phyloP scores from a whole-genome alignment of 2,888 invertebrate species.

The Ectemnius lituratus region DNA sequence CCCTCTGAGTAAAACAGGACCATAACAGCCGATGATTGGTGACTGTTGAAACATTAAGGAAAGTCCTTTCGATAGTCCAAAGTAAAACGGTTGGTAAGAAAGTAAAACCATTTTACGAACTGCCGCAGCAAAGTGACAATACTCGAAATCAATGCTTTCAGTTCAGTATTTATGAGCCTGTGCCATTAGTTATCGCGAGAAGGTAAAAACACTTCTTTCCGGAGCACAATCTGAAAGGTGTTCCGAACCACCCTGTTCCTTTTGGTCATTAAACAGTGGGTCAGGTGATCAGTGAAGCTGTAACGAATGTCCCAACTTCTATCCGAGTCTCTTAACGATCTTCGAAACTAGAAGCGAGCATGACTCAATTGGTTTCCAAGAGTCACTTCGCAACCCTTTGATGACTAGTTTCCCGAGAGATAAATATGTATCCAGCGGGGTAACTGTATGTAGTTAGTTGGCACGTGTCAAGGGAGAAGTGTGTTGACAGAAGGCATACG shows the following conservation, averaged over 20 bases:
- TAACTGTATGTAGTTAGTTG: no score
- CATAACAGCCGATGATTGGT: no score
- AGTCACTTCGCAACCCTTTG: no score
- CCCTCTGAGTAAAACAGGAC: no score
- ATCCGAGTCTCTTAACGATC: no score
- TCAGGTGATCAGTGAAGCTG: neutral
- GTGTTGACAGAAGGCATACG: no score
- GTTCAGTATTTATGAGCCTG: slow-evolving; percentile 50
- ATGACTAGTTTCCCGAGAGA: no score
- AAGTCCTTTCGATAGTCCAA: slow-evolving; percentile 23
- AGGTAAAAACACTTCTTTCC: slow-evolving; percentile 39
- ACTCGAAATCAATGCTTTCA: slow-evolving; percentile 30
- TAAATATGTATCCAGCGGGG: no score
- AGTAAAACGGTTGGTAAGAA: slow-evolving; percentile 15
- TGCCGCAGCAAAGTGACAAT: neutral
- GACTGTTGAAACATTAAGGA: slow-evolving; percentile 20
- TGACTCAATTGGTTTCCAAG: no score
- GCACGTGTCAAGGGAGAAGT: no score
- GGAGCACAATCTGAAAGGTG: slow-evolving; percentile 12
- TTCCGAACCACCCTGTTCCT: slow-evolving; percentile 17
- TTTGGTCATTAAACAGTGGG: neutral
- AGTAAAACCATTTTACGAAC: neutral
- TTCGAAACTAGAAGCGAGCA: no score
- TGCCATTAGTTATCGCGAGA: slow-evolving; percentile 69
- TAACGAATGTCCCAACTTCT: neutral